Conservation (phyloP, 2,113 vertebrate genomes). For the Sminthopsis crassicaudata region DNA sequence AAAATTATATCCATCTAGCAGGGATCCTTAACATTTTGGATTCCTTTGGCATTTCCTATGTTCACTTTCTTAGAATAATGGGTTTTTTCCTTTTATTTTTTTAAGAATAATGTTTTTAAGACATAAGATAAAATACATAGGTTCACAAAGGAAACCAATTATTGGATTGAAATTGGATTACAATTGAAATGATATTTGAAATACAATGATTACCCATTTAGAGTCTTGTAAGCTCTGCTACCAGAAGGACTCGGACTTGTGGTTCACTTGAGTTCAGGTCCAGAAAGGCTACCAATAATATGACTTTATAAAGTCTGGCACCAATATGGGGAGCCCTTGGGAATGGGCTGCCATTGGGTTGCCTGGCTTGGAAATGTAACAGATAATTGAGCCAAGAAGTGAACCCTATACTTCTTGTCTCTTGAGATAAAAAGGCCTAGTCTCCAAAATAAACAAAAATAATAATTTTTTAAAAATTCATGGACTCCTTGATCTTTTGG, state of each 20-base stretch:
- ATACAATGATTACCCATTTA: neutral
- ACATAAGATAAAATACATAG: neutral
- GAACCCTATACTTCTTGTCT: neutral
- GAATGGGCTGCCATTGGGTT: neutral
- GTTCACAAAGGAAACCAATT: neutral
- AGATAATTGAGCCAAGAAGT: neutral
- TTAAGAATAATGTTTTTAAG: neutral
- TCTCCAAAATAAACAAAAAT: neutral
- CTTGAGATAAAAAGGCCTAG: neutral
- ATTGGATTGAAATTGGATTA: too few species aligned
- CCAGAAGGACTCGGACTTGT: neutral
- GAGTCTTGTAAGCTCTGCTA: neutral
- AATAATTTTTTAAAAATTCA: neutral
- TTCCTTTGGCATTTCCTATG: neutral
- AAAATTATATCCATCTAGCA: neutral
- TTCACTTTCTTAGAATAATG: neutral
- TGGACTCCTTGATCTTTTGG: neutral
- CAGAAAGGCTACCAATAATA: neutral
- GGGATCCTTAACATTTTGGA: neutral
- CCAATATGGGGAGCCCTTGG: neutral
- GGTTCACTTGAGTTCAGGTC: neutral
- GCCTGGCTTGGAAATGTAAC: neutral
- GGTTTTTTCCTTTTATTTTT: neutral
- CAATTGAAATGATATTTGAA: neutral
- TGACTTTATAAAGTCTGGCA: neutral